Evolutionary conservation across 2,888 invertebrate species (phyloP).

Genomic region (Helleia helle): DNA sequence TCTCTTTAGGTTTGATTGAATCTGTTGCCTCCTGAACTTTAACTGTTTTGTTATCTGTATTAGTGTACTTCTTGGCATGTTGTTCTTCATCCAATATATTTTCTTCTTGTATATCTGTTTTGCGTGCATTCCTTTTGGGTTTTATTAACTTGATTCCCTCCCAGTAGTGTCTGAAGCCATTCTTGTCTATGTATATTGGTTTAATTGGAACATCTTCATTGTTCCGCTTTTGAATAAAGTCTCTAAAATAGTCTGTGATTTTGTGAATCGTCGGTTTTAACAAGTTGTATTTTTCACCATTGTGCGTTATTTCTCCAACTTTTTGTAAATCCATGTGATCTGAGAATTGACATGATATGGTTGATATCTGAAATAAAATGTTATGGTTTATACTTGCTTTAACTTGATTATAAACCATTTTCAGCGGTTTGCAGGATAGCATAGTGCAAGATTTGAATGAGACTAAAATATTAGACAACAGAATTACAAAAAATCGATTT

Average conservation of each 20-base stretch:
- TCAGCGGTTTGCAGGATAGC: too few species aligned
- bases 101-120: conserved; percentile 17
- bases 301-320: conserved; percentile 33
- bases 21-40: neutral
- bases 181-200: conserved; percentile 39
- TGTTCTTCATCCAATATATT: too few species aligned
- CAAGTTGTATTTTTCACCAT: conserved; percentile 40
- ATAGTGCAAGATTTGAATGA: too few species aligned
- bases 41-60: neutral
- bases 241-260: conserved; percentile 39
- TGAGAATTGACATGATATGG: conserved; percentile 24
- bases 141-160: conserved; percentile 29
- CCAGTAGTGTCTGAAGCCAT: conserved; percentile 51
- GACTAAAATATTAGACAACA: too few species aligned
- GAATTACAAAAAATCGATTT: too few species aligned
- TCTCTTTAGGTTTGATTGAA: conserved; percentile 10
- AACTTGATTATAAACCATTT: too few species aligned
- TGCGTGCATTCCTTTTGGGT: conserved; percentile 24
- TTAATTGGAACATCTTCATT: conserved; percentile 22
- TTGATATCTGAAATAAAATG: conserved; percentile 11
- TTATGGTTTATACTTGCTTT: too few species aligned
- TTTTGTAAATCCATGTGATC: conserved; percentile 44
- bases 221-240: conserved; percentile 31
- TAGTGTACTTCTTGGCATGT: too few species aligned
- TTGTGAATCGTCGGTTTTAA: conserved; percentile 38